Evolutionary conservation across 2,888 invertebrate species (phyloP).

Genomic region (Perizoma affinitatum): DNA sequence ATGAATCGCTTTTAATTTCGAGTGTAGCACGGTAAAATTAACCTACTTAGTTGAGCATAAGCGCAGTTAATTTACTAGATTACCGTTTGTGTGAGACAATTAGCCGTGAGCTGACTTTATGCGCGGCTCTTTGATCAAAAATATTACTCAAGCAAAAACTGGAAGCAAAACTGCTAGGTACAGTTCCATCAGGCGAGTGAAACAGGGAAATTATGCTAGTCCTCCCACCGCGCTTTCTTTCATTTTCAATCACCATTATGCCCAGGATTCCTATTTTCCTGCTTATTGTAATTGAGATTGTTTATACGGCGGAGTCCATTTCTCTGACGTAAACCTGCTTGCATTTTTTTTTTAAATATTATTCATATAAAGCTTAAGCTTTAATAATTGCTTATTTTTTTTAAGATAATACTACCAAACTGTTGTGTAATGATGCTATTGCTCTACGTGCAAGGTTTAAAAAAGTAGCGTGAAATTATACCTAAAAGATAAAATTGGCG

Average conservation of each 20-base stretch:
- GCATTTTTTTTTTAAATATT: constrained; percentile 18
- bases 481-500: constrained; percentile 22
- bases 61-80: constrained; percentile 57
- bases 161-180: constrained; percentile 46
- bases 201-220: constrained; percentile 51
- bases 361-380: no score
- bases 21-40: constrained; percentile 43
- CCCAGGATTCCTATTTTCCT: constrained; percentile 43
- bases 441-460: no score
- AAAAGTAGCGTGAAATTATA: constrained; percentile 3
- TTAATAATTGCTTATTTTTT: no score
- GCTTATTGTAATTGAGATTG: constrained; percentile 44
- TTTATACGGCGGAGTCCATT: constrained; percentile 26
- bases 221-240: constrained; percentile 43
- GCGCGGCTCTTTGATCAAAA: constrained; percentile 47
- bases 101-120: constrained; percentile 55
- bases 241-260: constrained; percentile 51
- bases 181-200: constrained; percentile 46
- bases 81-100: constrained; percentile 54
- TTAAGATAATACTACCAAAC: background rate
- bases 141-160: constrained; percentile 46
- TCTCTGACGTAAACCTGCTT: constrained; percentile 31
- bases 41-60: constrained; percentile 50
- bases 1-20: constrained; percentile 44
- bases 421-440: no score